Percentiles rank a stretch among this genome's conserved stretches.
phyloP scores from a whole-genome alignment of 2,888 invertebrate species.

The Bimastos eiseni region DNA sequence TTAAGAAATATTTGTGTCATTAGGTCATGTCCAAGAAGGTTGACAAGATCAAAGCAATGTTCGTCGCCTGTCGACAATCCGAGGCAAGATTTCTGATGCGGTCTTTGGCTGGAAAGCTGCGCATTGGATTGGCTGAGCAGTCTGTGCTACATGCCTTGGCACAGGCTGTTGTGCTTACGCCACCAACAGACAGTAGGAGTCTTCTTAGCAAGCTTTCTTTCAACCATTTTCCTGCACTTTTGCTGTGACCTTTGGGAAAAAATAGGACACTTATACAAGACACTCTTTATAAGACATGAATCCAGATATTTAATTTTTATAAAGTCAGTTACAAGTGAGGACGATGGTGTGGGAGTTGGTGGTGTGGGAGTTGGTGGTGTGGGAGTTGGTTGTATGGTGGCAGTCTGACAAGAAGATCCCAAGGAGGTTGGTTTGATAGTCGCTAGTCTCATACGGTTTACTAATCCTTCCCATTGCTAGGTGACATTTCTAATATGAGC shows the following conservation, averaged over 20 bases:
- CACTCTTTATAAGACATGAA: background rate
- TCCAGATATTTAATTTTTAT: background rate
- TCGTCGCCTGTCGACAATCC: slow-evolving; percentile 82
- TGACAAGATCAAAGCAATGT: slow-evolving; percentile 84
- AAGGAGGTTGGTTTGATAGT: too few species aligned
- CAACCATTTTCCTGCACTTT: background rate
- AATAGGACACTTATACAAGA: background rate
- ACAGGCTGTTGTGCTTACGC: slow-evolving; percentile 77
- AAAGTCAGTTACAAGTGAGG: too few species aligned
- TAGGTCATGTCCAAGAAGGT: slow-evolving; percentile 75
- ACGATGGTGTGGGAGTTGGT: too few species aligned
- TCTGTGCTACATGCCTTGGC: slow-evolving; percentile 88
- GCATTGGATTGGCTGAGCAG: slow-evolving; percentile 95
- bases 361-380: too few species aligned
- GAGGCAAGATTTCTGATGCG: slow-evolving; percentile 89
- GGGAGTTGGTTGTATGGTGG: too few species aligned
- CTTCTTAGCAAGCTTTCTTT: slow-evolving; percentile 9
- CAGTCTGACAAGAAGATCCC: too few species aligned
- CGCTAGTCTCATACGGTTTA: too few species aligned
- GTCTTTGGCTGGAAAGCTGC: slow-evolving; percentile 86
- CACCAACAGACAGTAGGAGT: slow-evolving; percentile 70
- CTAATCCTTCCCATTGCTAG: too few species aligned
- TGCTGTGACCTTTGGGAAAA: background rate
- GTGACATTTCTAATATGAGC: too few species aligned
- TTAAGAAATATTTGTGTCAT: background rate